Evolutionary conservation across 2,888 invertebrate species (phyloP), one percentile per base, ranked within the genome.

Genomic region (Caenorhabditis drosophilae): DNA sequence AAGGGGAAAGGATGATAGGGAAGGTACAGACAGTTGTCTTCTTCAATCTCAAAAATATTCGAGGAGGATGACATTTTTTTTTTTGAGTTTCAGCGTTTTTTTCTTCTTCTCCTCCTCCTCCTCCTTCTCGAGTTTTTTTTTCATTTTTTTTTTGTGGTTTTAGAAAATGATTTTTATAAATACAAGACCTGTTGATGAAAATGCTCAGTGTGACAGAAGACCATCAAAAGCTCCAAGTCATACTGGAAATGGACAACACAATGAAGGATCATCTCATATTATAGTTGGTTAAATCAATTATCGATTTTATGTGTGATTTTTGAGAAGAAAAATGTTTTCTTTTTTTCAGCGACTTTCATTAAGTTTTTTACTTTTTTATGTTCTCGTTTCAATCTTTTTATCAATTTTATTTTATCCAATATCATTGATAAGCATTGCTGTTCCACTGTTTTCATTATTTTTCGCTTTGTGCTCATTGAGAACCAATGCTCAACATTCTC

Each of bases 101-200:
- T n/a, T n/a, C n/a, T n/a, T n/a, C n/a, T n/a, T n/a, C n/a, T n/a
- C n/a, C n/a, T n/a, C n/a, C n/a, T n/a, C n/a, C n/a, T n/a, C n/a
- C n/a, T n/a, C n/a, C n/a, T n/a, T n/a, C n/a, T n/a, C n/a, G n/a
- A n/a, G n/a, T n/a, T n/a, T n/a, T n/a, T n/a, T n/a, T n/a, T n/a
- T n/a, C n/a, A n/a, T n/a, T n/a, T n/a, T n/a, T n/a, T n/a, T n/a
- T n/a, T n/a, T n/a, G n/a, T n/a, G n/a, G n/a, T n/a, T n/a, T n/a
- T n/a, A n/a, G n/a, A n/a, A 25, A 16, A 73, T 73, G 73, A 59
- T 73, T 3, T 73, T 73, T 47, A 69, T 73, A 50, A 73, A 73
- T 47, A 69, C 73, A 6, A 57, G 73, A 40, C 73, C 73, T 11
- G 63, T 73, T 22, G 73, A 73, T 47, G 67, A 69, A 50, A 60